Evolutionary conservation across 53 echinoderm and acorn worm species (phyloP).

Genomic region (Luidia sarsii): DNA sequence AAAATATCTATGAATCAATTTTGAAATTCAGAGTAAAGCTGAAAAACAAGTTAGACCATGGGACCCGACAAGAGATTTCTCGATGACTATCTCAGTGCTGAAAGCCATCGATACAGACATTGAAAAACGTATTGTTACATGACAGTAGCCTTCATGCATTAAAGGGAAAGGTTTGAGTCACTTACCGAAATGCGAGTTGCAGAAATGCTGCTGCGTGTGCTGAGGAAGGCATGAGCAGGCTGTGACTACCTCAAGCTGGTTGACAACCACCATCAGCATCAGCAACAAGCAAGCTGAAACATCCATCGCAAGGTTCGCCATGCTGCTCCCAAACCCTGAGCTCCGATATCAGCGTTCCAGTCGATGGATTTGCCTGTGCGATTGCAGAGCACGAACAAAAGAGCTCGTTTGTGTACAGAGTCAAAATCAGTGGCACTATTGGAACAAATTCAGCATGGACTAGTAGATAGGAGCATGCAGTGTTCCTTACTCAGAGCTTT

Average conservation of each 20-base stretch:
- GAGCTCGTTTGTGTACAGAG: background rate
- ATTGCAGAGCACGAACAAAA: background rate
- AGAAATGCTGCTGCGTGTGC: conserved; percentile 94
- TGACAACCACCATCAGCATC: background rate
- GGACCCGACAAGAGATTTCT: too few relatives aligned
- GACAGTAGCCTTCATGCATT: too few relatives aligned
- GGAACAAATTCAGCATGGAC: conserved; percentile 3
- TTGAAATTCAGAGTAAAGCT: too few relatives aligned
- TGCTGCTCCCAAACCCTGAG: background rate
- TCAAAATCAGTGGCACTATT: background rate
- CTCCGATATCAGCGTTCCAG: too few relatives aligned
- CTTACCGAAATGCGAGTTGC: conserved; percentile 95
- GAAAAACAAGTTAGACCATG: too few relatives aligned
- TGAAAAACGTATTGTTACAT: too few relatives aligned
- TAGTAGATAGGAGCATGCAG: background rate
- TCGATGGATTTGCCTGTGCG: too few relatives aligned
- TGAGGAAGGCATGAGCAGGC: conserved; percentile 84
- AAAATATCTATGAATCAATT: too few relatives aligned
- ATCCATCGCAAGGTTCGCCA: background rate
- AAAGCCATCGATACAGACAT: too few relatives aligned
- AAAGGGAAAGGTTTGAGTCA: background rate
- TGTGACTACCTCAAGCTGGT: conserved; percentile 32
- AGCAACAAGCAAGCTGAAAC: conserved; percentile 12
- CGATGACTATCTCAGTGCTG: too few relatives aligned
- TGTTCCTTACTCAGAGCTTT: background rate